Percentiles rank a stretch among this genome's conserved stretches.
These are phyloP conservation scores for Antitype chi DNA, from an alignment of 2,888 invertebrate species.

Conservation along the genomic window DNA sequence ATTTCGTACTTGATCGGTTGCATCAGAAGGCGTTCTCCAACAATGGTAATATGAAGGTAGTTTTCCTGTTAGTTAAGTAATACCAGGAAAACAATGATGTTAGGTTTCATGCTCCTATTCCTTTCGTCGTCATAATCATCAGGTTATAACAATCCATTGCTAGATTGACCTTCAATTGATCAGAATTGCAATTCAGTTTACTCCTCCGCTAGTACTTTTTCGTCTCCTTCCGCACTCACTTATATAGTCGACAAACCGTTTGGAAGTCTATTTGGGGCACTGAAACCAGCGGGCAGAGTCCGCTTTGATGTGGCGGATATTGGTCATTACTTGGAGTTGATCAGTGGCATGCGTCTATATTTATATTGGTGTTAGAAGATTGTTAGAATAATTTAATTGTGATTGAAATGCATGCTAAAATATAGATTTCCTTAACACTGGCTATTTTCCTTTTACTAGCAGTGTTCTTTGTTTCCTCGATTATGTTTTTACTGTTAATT, in stretches of 20 bases:
- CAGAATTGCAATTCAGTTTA: conserved; percentile 43
- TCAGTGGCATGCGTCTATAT: not conserved
- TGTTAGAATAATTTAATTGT: not conserved
- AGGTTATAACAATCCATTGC: not conserved
- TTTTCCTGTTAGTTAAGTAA: conserved; percentile 58
- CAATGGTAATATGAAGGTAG: conserved; percentile 30
- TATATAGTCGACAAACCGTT: conserved; percentile 59
- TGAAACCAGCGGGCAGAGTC: conserved; percentile 31
- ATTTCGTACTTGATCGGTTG: conserved; percentile 46
- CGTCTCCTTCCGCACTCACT: conserved; percentile 62
- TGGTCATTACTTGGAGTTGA: conserved; percentile 33
- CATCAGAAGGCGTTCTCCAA: conserved; percentile 40
- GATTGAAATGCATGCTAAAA: not conserved
- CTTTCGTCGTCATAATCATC: conserved; percentile 10
- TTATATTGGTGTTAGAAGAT: not conserved
- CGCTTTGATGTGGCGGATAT: conserved; percentile 43
- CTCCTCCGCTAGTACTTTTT: conserved; percentile 50
- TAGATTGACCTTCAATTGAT: conserved; percentile 26
- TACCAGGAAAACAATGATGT: conserved; percentile 19
- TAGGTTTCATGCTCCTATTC: conserved; percentile 5
- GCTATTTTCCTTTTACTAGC: conserved; percentile 49
- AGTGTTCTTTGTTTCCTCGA: conserved; percentile 28
- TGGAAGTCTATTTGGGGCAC: conserved; percentile 47
- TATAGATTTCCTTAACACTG: conserved; percentile 16
- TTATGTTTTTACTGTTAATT: not conserved